Percentiles rank a stretch among this genome's conserved stretches.
phyloP scores from a whole-genome alignment of 2,113 vertebrate genomes.

The Scatophagus argus region DNA sequence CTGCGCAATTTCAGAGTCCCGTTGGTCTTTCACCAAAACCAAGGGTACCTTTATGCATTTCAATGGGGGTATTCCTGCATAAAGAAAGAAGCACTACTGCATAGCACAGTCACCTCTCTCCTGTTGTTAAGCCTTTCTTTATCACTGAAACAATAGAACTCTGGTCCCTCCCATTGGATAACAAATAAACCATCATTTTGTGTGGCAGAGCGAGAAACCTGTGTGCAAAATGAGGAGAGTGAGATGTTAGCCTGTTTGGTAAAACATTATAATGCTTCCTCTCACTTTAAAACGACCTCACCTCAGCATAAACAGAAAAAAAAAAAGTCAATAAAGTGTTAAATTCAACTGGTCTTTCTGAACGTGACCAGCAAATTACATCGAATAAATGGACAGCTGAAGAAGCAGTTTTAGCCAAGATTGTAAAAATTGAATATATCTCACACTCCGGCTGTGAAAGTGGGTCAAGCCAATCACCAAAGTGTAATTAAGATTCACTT shows the following conservation, averaged over 20 bases:
- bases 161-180: slow-evolving; percentile 67
- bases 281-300: not conserved
- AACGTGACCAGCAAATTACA: slow-evolving; percentile 45
- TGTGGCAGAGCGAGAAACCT: slow-evolving; percentile 44
- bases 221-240: slow-evolving; percentile 27
- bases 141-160: slow-evolving; percentile 74
- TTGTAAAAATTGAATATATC: slow-evolving; percentile 62
- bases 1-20: slow-evolving; percentile 68
- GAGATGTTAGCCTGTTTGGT: slow-evolving; percentile 19
- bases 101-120: slow-evolving; percentile 67
- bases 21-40: slow-evolving; percentile 76
- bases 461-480: slow-evolving; percentile 59
- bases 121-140: slow-evolving; percentile 79
- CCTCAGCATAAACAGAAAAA: not conserved
- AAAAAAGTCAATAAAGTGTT: slow-evolving; percentile 27
- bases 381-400: slow-evolving; percentile 25
- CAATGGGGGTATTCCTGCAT: slow-evolving; percentile 78
- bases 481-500: slow-evolving; percentile 78
- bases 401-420: slow-evolving; percentile 39
- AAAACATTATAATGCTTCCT: not conserved
- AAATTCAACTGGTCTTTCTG: slow-evolving; percentile 28
- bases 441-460: slow-evolving; percentile 26
- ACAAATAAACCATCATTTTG: slow-evolving; percentile 77
- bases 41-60: slow-evolving; percentile 79
- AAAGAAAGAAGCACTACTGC: slow-evolving; percentile 66